phyloP scores from a whole-genome alignment of 2,797 vertebrate genomes.

The Merluccius polli region DNA sequence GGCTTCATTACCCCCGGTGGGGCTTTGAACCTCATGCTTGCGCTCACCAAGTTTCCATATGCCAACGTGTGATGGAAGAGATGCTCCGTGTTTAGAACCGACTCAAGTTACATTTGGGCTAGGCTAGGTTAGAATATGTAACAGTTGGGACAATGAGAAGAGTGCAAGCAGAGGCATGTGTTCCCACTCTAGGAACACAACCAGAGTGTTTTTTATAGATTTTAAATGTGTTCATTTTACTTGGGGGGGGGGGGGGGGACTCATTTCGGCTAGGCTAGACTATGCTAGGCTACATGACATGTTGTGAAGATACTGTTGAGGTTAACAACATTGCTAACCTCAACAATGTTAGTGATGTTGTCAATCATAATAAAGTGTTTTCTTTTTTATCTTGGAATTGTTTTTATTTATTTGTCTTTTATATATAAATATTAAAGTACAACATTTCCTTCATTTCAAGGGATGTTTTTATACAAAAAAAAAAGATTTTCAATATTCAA shows the following conservation, averaged over 20 bases:
- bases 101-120: constrained; percentile 58
- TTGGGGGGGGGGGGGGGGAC: background rate
- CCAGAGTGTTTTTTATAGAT: background rate
- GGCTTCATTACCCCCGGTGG: constrained; percentile 35
- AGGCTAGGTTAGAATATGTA: constrained; percentile 43
- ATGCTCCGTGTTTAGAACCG: constrained; percentile 32
- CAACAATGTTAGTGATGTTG: too few species aligned
- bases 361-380: background rate
- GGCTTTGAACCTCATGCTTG: constrained; percentile 49
- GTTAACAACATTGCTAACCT: too few species aligned
- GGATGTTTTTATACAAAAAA: constrained; percentile 72
- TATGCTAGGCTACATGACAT: background rate
- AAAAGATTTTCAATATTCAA: constrained; percentile 71
- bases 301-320: background rate
- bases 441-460: constrained; percentile 34
- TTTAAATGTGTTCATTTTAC: background rate
- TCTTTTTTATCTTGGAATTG: constrained; percentile 22
- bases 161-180: background rate
- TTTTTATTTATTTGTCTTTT: constrained; percentile 49
- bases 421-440: constrained; percentile 58
- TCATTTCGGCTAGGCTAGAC: background rate
- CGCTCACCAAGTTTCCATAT: constrained; percentile 49
- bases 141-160: background rate
- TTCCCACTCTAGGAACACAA: background rate
- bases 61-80: constrained; percentile 46